Evolutionary conservation across 2,113 vertebrate genomes (phyloP).

Genomic region (Phodopus roborovskii): DNA sequence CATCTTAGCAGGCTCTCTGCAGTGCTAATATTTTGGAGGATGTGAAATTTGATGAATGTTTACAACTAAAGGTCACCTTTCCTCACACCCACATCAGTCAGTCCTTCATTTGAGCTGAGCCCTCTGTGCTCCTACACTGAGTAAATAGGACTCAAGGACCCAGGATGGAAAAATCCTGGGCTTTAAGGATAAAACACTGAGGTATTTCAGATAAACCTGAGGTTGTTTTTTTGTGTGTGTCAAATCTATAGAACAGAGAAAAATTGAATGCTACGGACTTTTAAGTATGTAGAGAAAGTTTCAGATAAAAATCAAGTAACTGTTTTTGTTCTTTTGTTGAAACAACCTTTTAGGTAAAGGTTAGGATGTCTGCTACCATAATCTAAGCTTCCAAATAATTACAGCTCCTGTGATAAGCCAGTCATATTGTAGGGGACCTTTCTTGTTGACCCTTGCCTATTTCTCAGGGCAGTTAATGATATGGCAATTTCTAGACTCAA

Average conservation of each 20-base stretch:
- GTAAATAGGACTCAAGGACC: slow-evolving; percentile 53
- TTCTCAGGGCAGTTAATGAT: not conserved
- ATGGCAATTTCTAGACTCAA: not conserved
- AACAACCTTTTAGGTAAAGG: slow-evolving; percentile 14
- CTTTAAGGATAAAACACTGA: slow-evolving; percentile 41
- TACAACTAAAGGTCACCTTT: slow-evolving; percentile 74
- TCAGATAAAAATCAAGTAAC: slow-evolving; percentile 30
- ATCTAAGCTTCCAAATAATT: not conserved
- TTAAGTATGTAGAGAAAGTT: slow-evolving; percentile 28
- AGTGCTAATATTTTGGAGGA: slow-evolving; percentile 69
- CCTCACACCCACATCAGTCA: slow-evolving; percentile 45
- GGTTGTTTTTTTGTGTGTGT: not conserved
- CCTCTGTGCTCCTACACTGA: not conserved
- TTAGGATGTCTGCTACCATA: not conserved
- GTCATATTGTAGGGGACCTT: not conserved
- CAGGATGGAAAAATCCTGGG: not conserved
- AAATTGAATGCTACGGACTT: slow-evolving; percentile 14
- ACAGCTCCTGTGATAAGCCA: not conserved
- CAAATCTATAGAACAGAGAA: slow-evolving; percentile 15
- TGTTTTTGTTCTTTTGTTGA: slow-evolving; percentile 18
- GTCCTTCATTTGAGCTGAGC: not conserved
- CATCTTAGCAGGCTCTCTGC: slow-evolving; percentile 52
- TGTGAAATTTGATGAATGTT: slow-evolving; percentile 75
- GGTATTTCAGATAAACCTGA: slow-evolving; percentile 41
- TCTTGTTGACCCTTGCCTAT: not conserved